Base-by-base conservation (phyloP, 30 jellyfish, hydroid and myxozoan species). In the Pelagia noctiluca region DNA sequence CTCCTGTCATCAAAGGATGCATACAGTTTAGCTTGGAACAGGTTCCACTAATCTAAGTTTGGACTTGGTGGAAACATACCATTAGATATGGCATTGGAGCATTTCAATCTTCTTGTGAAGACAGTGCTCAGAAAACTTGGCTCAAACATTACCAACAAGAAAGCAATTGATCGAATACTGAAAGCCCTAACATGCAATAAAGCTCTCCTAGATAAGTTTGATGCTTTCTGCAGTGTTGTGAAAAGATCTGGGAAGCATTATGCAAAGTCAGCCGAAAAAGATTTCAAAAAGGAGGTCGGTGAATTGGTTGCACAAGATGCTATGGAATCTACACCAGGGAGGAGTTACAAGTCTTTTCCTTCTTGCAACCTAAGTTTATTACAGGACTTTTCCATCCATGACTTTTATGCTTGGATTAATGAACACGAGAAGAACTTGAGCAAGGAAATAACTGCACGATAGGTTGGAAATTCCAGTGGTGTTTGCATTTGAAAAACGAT, bases 61-160 rank as follows among this genome's bases (percentile, higher is more conserved):
- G 92, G 92, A 5, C 63, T 18, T 37, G 91, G 85, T 65, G 91
- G 66, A 48, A 86, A 80, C 36, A 42, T 64, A n/a, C n/a, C n/a
- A n/a, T n/a, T 5, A 42, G 57, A 42, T 42, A 42, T 42, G 57
- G 57, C 57, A 42, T 16, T 42, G 57, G 57, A 42, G 57, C 57
- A 42, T 16, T 42, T 42, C 57, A 42, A 42, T 16, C 57, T 42
- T 42, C 57, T 42, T 42, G 57, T 42, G 57, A 42, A 42, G 16
- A 42, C 57, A 42, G 57, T 42, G 57, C 57, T 42, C 29, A 19
- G 57, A 33, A 12, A 33, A 3, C 71, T 71, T 1, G 84, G 84
- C 2, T 23, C 71, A 8, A 71, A 71, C 36, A 34, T 23, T 21
- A 71, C 84, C 13, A 71, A 71, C 32, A 25, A 71, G 24, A 36